Percentiles rank a stretch among this genome's conserved stretches.
phyloP scores from a whole-genome alignment of 2,797 vertebrate genomes.

The Emydoidea blandingii region DNA sequence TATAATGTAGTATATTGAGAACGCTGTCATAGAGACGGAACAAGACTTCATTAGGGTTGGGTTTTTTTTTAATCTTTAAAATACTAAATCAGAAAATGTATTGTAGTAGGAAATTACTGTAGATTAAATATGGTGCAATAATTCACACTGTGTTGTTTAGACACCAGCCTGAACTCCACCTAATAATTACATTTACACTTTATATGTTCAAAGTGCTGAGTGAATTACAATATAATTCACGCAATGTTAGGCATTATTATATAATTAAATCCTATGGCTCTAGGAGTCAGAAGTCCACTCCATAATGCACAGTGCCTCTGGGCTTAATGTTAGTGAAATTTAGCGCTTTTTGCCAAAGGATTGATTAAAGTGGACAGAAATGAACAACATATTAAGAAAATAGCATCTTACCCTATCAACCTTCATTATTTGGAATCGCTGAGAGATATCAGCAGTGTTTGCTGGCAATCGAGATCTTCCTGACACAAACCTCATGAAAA shows the following conservation, averaged over 20 bases:
- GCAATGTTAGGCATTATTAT: neutral
- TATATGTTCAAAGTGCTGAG: neutral
- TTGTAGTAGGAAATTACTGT: neutral
- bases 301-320: neutral
- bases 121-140: neutral
- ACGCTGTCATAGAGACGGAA: neutral
- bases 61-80: neutral
- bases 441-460: conserved; percentile 88
- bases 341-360: neutral
- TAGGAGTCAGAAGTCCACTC: neutral
- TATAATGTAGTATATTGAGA: neutral
- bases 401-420: conserved; percentile 85
- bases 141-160: neutral
- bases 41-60: neutral
- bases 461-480: conserved; percentile 86
- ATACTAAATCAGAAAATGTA: neutral
- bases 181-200: neutral
- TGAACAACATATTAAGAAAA: neutral
- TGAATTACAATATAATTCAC: neutral
- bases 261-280: neutral
- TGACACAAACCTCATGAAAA: conserved; percentile 89
- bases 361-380: neutral
- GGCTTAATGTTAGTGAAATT: neutral
- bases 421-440: conserved; percentile 90
- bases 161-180: neutral